A percentile compares a stretch with the other conserved stretches of the same genome.
Evolutionary conservation across 2,797 vertebrate genomes (phyloP).

Genomic region (Semotilus atromaculatus): DNA sequence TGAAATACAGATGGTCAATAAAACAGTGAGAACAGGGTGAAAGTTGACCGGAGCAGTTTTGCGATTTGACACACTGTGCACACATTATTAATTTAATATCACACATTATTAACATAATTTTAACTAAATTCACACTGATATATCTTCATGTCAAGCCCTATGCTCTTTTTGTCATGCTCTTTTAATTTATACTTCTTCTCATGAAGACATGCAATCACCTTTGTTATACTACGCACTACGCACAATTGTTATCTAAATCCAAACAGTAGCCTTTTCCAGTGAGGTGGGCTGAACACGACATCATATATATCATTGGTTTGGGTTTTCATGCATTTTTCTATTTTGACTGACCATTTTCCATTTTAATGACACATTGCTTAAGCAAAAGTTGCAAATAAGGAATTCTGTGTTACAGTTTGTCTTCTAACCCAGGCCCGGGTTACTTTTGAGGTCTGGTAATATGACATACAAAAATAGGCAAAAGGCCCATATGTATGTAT

Average conservation of each 20-base stretch:
- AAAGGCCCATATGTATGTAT: background rate
- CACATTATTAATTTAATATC: too few species aligned
- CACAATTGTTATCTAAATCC: constrained; percentile 2
- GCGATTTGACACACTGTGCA: background rate
- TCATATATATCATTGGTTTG: background rate
- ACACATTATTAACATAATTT: too few species aligned
- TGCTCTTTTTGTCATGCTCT: background rate
- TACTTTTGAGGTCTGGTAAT: background rate
- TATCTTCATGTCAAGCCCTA: background rate
- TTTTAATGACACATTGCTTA: background rate
- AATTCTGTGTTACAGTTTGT: background rate
- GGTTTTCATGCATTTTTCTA: background rate
- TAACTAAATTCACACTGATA: background rate
- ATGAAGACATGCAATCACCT: background rate
- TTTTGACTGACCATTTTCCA: background rate
- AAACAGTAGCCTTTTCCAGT: background rate
- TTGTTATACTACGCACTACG: background rate
- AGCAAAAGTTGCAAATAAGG: background rate
- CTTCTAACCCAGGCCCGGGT: too few species aligned
- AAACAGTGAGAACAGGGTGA: constrained; percentile 71
- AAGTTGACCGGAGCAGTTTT: constrained; percentile 45
- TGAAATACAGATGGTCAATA: constrained; percentile 78
- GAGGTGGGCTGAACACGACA: background rate
- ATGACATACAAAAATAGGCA: background rate
- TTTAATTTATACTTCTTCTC: background rate